Percentiles rank a stretch among this genome's conserved stretches.
Evolutionary conservation across 2,113 vertebrate species (phyloP).

Genomic region (Odontesthes bonariensis): DNA sequence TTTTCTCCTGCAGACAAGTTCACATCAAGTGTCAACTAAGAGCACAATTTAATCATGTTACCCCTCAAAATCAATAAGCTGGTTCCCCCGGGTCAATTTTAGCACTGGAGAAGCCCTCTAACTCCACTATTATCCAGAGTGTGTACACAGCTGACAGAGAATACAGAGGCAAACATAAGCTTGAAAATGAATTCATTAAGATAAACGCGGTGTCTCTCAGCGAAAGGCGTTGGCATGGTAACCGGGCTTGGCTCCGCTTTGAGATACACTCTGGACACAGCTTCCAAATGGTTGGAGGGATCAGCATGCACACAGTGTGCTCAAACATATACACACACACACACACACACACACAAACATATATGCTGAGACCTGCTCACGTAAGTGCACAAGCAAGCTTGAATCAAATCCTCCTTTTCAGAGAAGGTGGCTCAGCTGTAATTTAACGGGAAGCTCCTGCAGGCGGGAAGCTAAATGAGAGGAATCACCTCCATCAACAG

Average conservation of each 20-base stretch:
- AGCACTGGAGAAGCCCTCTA: slow-evolving; percentile 64
- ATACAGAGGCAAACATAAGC: slow-evolving; percentile 72
- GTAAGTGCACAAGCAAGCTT: slow-evolving; percentile 17
- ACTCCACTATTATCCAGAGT: slow-evolving; percentile 67
- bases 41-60: slow-evolving; percentile 75
- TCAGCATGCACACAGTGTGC: slow-evolving; percentile 2
- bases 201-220: slow-evolving; percentile 60
- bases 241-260: slow-evolving; percentile 58
- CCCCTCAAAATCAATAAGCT: slow-evolving; percentile 76
- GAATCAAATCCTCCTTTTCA: slow-evolving; percentile 51
- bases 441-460: slow-evolving; percentile 71
- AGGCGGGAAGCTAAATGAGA: slow-evolving; percentile 63
- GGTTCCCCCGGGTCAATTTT: slow-evolving; percentile 73
- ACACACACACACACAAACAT: not conserved
- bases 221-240: slow-evolving; percentile 76
- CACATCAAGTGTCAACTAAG: slow-evolving; percentile 71
- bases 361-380: slow-evolving; percentile 5
- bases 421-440: slow-evolving; percentile 62
- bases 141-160: slow-evolving; percentile 80
- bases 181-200: slow-evolving; percentile 81
- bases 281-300: slow-evolving; percentile 47
- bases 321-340: not conserved
- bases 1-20: slow-evolving; percentile 63
- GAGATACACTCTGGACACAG: slow-evolving; percentile 52
- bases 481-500: slow-evolving; percentile 62